Conservation (phyloP, 2,888 invertebrate genomes). For the Platypus cylindrus region DNA sequence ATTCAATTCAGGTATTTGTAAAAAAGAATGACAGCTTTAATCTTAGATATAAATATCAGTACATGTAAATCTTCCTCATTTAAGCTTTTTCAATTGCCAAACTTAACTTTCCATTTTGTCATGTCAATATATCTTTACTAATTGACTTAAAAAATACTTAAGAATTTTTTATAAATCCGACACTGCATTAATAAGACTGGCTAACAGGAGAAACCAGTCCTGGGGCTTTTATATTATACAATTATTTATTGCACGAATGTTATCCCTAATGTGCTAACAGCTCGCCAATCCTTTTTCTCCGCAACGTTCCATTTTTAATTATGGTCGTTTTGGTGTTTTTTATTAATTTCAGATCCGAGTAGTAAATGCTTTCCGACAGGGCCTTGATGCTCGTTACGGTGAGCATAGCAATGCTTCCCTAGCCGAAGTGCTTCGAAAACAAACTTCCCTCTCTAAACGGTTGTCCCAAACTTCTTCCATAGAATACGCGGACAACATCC, state of each 20-base stretch:
- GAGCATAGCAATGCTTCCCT: slow-evolving; percentile 86
- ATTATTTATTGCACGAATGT: slow-evolving; percentile 27
- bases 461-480: slow-evolving; percentile 85
- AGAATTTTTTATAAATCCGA: slow-evolving; percentile 14
- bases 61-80: too few relatives aligned
- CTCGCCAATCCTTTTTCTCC: slow-evolving; percentile 27
- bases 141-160: slow-evolving; percentile 10
- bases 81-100: too few relatives aligned
- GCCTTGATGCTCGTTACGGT: slow-evolving; percentile 89
- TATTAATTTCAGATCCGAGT: slow-evolving; percentile 88
- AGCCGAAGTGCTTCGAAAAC: slow-evolving; percentile 87
- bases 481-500: slow-evolving; percentile 82
- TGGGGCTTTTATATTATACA: slow-evolving; percentile 21
- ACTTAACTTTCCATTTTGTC: too few relatives aligned
- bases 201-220: slow-evolving; percentile 20
- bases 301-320: slow-evolving; percentile 37
- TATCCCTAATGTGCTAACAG: slow-evolving; percentile 34
- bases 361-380: slow-evolving; percentile 99
- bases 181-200: slow-evolving; percentile 5
- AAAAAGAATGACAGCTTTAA: too few relatives aligned
- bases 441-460: slow-evolving; percentile 83
- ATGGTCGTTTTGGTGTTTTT: slow-evolving; percentile 39
- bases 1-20: too few relatives aligned
- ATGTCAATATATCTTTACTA: too few relatives aligned
- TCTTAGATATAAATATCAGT: too few relatives aligned